Evolutionary conservation across 2,113 vertebrate species (phyloP).

Genomic region (Phyllopteryx taeniolatus): DNA sequence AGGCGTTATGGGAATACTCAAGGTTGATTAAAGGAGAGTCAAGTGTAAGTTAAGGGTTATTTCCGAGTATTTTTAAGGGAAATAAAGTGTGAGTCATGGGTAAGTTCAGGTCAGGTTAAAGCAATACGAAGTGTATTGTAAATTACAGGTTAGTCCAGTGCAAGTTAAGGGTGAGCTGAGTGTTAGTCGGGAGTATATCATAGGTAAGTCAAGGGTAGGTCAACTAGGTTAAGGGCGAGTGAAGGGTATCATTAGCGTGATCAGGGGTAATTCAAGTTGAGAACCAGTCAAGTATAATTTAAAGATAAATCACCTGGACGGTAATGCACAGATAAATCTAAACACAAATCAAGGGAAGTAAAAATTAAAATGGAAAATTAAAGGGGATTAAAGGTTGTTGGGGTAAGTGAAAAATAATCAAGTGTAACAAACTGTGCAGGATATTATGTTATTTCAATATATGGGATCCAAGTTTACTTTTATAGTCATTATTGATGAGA

Average conservation of each 20-base stretch:
- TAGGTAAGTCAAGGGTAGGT: not conserved
- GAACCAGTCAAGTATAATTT: not conserved
- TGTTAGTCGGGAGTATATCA: not conserved
- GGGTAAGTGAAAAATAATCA: not conserved
- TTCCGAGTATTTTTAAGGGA: not conserved
- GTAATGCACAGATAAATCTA: not conserved
- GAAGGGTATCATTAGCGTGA: not conserved
- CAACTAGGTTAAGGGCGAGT: slow-evolving; percentile 4
- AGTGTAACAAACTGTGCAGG: not conserved
- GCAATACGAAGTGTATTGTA: not conserved
- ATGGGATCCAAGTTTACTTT: not conserved
- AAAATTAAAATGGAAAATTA: not conserved
- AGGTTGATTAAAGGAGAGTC: too few relatives aligned
- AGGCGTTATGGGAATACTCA: too few relatives aligned
- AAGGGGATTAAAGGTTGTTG: not conserved
- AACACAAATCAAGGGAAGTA: not conserved
- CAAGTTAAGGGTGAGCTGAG: not conserved
- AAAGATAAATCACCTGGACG: not conserved
- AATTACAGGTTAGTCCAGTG: not conserved
- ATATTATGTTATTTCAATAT: not conserved
- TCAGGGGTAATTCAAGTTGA: slow-evolving; percentile 1
- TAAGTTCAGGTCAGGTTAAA: not conserved
- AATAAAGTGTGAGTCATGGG: not conserved
- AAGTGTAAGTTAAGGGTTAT: too few relatives aligned
- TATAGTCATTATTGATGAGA: not conserved